Conservation (phyloP, 53 echinoderm and acorn worm species). For the Stichopus horrens region DNA sequence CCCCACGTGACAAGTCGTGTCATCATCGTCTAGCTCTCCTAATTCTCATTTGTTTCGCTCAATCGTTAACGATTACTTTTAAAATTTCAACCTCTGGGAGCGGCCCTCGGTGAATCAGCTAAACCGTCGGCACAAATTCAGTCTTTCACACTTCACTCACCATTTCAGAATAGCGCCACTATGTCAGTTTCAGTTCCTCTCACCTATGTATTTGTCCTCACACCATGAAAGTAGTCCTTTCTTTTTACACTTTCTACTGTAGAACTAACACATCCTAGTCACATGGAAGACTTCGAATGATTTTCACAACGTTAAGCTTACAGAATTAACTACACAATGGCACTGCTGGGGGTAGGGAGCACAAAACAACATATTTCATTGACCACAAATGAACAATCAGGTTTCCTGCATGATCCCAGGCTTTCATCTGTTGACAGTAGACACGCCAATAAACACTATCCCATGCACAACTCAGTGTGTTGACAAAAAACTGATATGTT, state of each 20-base stretch:
- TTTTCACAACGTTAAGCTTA: too few species aligned
- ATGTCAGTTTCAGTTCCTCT: not conserved
- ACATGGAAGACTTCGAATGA: too few species aligned
- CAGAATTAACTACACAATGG: too few species aligned
- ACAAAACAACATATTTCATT: too few species aligned
- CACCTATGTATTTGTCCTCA: not conserved
- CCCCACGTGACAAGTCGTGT: conserved; percentile 29
- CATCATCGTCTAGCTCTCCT: conserved; percentile 25
- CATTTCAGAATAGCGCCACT: not conserved
- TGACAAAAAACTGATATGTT: too few species aligned
- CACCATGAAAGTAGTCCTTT: not conserved
- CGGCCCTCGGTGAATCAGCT: not conserved
- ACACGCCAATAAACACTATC: too few species aligned
- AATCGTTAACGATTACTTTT: not conserved
- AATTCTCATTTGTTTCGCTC: conserved; percentile 10
- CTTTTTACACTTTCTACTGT: not conserved
- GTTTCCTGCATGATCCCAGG: too few species aligned
- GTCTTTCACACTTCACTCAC: not conserved
- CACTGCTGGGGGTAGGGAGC: too few species aligned
- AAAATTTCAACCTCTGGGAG: not conserved
- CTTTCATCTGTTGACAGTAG: too few species aligned
- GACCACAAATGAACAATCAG: too few species aligned
- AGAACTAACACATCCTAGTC: not conserved
- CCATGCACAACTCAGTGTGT: too few species aligned
- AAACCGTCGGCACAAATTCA: not conserved